A percentile compares a stretch with the other conserved stretches of the same genome.
Conservation (phyloP, 2,113 vertebrate genomes). For the Bambusicola thoracicus region DNA sequence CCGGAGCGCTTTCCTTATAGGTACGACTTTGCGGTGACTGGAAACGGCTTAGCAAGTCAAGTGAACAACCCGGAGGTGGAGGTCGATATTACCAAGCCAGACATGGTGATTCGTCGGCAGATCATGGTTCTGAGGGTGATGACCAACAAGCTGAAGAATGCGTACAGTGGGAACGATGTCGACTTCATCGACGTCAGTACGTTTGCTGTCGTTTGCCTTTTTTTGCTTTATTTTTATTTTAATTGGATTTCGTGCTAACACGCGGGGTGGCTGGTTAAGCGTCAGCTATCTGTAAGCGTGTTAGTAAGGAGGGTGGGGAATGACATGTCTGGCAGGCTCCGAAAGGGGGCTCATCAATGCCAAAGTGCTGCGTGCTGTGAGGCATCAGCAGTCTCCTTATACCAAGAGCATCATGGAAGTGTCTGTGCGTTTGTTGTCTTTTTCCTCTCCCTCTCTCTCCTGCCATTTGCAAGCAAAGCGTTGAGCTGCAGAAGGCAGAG, state of each 20-base stretch:
- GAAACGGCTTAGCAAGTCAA: slow-evolving; percentile 93
- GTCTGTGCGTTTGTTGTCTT: neutral
- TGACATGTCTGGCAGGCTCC: accelerated
- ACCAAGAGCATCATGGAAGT: neutral
- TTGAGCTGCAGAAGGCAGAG: accelerated
- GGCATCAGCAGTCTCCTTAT: neutral
- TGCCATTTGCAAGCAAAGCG: neutral
- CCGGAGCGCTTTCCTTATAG: slow-evolving; percentile 66
- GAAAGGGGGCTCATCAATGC: neutral
- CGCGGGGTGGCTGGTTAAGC: accelerated
- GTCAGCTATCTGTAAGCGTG: neutral
- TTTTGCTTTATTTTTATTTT: neutral
- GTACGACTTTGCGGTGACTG: slow-evolving; percentile 91
- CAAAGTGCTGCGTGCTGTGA: neutral
- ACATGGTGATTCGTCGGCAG: slow-evolving; percentile 90
- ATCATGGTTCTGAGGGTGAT: slow-evolving; percentile 90
- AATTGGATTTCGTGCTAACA: neutral
- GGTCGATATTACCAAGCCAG: slow-evolving; percentile 92
- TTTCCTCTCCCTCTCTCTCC: neutral
- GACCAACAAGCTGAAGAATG: slow-evolving; percentile 93
- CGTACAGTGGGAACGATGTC: slow-evolving; percentile 91
- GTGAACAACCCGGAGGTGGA: slow-evolving; percentile 94
- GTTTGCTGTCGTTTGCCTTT: slow-evolving; percentile 8
- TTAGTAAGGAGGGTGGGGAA: neutral
- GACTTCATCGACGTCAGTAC: slow-evolving; percentile 87